Evolutionary conservation across 35 echinoderm and acorn worm species (phyloP).

Genomic region (Ophiothrix spiculata): DNA sequence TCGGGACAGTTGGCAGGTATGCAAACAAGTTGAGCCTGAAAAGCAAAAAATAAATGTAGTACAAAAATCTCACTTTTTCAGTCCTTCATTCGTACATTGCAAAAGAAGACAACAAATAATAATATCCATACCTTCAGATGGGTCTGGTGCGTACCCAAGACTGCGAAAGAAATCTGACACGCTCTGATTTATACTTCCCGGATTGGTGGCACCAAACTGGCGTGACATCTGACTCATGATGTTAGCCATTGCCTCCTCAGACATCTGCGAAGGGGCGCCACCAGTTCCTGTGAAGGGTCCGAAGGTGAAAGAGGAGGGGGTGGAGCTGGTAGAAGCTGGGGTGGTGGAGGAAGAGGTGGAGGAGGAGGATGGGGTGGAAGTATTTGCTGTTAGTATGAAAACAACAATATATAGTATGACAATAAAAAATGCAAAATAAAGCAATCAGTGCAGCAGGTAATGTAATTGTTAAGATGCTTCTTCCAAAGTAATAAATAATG

Average conservation of each 20-base stretch:
- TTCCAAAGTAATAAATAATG: too few species aligned
- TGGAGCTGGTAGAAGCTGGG: not conserved
- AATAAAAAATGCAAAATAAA: too few species aligned
- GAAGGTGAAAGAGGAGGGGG: not conserved
- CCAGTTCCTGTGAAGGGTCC: not conserved
- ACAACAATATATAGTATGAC: too few species aligned
- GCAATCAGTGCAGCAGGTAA: too few species aligned
- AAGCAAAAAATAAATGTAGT: too few species aligned
- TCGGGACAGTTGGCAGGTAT: too few species aligned
- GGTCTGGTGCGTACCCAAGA: not conserved
- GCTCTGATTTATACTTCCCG: not conserved
- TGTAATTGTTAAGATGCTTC: too few species aligned
- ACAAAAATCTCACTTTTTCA: not conserved
- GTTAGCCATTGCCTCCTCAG: not conserved
- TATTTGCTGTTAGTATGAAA: not conserved
- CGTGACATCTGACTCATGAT: conserved; percentile 9
- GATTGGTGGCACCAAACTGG: not conserved
- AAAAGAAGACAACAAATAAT: not conserved
- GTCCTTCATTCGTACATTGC: not conserved
- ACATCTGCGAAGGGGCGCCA: not conserved
- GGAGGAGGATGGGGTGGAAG: not conserved
- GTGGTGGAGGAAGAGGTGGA: not conserved
- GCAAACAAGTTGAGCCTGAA: too few species aligned
- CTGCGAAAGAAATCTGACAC: not conserved
- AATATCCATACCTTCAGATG: not conserved